phyloP scores from a whole-genome alignment of 1,140 invertebrate species.

The Drosophila ironensis region DNA sequence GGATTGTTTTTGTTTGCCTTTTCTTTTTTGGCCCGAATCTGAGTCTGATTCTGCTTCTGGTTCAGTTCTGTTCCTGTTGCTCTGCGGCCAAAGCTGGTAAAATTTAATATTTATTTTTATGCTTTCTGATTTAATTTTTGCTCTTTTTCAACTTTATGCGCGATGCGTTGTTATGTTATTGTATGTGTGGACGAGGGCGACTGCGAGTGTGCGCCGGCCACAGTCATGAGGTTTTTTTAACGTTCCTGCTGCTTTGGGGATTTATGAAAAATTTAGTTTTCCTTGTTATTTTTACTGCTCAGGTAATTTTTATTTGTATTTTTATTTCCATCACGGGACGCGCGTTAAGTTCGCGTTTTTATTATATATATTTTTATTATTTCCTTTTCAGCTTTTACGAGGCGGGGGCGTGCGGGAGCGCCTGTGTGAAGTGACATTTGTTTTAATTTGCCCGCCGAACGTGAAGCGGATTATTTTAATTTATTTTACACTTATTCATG shows the following conservation, averaged over 20 bases:
- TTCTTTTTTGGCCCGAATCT: neutral
- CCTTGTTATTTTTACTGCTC: slow-evolving; percentile 48
- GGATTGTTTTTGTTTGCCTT: slow-evolving; percentile 10
- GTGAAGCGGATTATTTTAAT: slow-evolving; percentile 50
- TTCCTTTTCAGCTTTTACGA: slow-evolving; percentile 14
- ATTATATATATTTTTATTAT: slow-evolving; percentile 12
- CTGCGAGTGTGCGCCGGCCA: neutral
- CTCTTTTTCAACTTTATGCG: slow-evolving; percentile 10
- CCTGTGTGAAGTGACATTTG: slow-evolving; percentile 46
- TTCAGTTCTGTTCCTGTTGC: too few species aligned
- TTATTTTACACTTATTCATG: slow-evolving; percentile 40
- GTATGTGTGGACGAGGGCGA: too few species aligned
- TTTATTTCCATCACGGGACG: slow-evolving; percentile 39
- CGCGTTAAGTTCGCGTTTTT: slow-evolving; percentile 26
- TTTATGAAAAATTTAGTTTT: slow-evolving; percentile 56
- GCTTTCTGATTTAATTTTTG: slow-evolving; percentile 42
- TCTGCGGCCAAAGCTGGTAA: slow-evolving; percentile 8
- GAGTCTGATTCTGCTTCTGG: too few species aligned
- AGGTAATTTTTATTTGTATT: slow-evolving; percentile 49
- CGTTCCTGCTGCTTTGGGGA: slow-evolving; percentile 26
- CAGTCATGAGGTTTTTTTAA: slow-evolving; percentile 31
- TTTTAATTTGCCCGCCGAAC: slow-evolving; percentile 45
- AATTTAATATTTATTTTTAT: slow-evolving; percentile 60
- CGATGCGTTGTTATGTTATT: too few species aligned
- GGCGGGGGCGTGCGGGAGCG: neutral